Conservation (phyloP, 2,888 invertebrate species). For the Phortica magna region DNA sequence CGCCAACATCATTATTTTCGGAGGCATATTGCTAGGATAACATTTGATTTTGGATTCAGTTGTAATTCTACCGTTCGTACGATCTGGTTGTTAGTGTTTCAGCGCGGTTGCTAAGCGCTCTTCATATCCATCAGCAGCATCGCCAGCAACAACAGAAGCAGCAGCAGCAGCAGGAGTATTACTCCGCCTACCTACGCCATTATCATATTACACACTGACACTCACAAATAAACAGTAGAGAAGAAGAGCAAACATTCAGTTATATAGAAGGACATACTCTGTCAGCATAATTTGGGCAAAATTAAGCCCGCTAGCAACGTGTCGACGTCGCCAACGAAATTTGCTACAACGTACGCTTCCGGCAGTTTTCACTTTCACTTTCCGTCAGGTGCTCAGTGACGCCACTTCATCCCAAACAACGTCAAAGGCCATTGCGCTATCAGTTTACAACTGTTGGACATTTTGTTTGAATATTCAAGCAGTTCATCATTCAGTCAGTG, state of each 20-base stretch:
- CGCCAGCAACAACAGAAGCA: not conserved
- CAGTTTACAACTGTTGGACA: constrained; percentile 23
- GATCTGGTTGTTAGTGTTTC: constrained; percentile 69
- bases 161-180: not conserved
- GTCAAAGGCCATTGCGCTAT: not conserved
- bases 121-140: constrained; percentile 35
- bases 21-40: constrained; percentile 79
- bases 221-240: not conserved
- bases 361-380: constrained; percentile 72
- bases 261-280: not conserved
- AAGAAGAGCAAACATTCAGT: not conserved
- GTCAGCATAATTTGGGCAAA: constrained; percentile 13
- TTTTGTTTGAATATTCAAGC: constrained; percentile 35
- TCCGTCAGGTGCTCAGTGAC: constrained; percentile 49
- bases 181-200: constrained; percentile 33
- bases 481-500: constrained; percentile 33
- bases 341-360: constrained; percentile 40
- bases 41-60: constrained; percentile 78
- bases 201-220: constrained; percentile 33
- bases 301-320: constrained; percentile 20
- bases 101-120: constrained; percentile 75
- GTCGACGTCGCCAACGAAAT: constrained; percentile 37
- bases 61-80: constrained; percentile 79
- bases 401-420: constrained; percentile 15
- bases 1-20: constrained; percentile 53